Conservation (phyloP, 2,113 vertebrate genomes). For the Chionis minor region DNA sequence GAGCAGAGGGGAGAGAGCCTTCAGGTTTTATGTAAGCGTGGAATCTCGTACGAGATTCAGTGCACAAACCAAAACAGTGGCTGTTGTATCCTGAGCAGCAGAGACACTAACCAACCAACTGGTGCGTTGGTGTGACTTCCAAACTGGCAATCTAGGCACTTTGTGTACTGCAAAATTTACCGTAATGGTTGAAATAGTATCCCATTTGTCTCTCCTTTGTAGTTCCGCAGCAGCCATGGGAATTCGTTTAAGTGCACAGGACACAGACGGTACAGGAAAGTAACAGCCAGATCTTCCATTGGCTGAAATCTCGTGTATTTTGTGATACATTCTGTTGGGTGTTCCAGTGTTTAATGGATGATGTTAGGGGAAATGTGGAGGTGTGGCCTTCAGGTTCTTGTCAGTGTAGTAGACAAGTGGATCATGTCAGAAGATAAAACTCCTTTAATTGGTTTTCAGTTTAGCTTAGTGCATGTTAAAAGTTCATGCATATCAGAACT, state of each 20-base stretch:
- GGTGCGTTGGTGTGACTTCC: not conserved
- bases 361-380: not conserved
- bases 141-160: not conserved
- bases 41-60: not conserved
- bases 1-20: not conserved
- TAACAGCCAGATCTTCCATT: not conserved
- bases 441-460: not conserved
- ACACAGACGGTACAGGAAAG: not conserved
- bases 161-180: not conserved
- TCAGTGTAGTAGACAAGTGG: not conserved
- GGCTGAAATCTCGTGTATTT: not conserved
- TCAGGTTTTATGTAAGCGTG: not conserved
- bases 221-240: not conserved
- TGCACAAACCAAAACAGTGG: not conserved
- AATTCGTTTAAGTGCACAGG: not conserved
- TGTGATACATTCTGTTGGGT: not conserved
- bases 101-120: not conserved
- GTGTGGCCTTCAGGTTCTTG: not conserved
- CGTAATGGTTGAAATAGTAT: not conserved
- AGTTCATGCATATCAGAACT: not conserved
- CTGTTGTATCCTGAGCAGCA: not conserved
- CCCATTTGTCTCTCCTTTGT: not conserved
- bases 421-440: not conserved
- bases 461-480: not conserved
- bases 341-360: not conserved